A percentile compares a stretch with the other conserved stretches of the same genome.
Evolutionary conservation across 2,888 invertebrate species (phyloP).

Genomic region (Camptogramma bilineatum): DNA sequence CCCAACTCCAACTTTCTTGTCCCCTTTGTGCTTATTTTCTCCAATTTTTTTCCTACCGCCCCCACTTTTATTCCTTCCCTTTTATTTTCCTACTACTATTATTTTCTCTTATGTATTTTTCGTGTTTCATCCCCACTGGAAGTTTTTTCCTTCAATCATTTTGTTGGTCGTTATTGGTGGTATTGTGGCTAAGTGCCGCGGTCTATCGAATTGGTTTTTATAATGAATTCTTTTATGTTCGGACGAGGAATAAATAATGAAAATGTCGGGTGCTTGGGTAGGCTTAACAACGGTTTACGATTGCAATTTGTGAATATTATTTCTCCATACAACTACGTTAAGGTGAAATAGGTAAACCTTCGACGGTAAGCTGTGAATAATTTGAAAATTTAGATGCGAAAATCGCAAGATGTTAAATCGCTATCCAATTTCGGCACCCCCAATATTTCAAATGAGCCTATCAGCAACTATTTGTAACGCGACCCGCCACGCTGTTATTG

Average conservation of each 20-base stretch:
- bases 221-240: slow-evolving; percentile 79
- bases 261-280: slow-evolving; percentile 38
- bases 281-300: slow-evolving; percentile 8
- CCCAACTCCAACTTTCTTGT: slow-evolving; percentile 76
- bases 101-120: slow-evolving; percentile 83
- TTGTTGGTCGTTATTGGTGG: slow-evolving; percentile 79
- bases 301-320: slow-evolving; percentile 4
- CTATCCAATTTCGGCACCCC: slow-evolving; percentile 20
- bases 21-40: slow-evolving; percentile 84
- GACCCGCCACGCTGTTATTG: slow-evolving; percentile 21
- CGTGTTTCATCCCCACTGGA: slow-evolving; percentile 75
- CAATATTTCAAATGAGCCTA: slow-evolving; percentile 22
- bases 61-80: slow-evolving; percentile 79
- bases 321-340: neutral
- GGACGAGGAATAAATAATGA: slow-evolving; percentile 68
- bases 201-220: slow-evolving; percentile 70
- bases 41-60: slow-evolving; percentile 76
- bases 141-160: slow-evolving; percentile 77
- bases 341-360: neutral
- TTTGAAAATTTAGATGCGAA: slow-evolving; percentile 7
- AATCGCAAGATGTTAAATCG: slow-evolving; percentile 9
- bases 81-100: slow-evolving; percentile 81
- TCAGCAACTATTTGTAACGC: slow-evolving; percentile 35
- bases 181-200: slow-evolving; percentile 75
- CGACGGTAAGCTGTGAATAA: neutral